A percentile compares a stretch with the other conserved stretches of the same genome.
Conservation (phyloP, 1,140 invertebrate genomes). For the Papilio helenus region DNA sequence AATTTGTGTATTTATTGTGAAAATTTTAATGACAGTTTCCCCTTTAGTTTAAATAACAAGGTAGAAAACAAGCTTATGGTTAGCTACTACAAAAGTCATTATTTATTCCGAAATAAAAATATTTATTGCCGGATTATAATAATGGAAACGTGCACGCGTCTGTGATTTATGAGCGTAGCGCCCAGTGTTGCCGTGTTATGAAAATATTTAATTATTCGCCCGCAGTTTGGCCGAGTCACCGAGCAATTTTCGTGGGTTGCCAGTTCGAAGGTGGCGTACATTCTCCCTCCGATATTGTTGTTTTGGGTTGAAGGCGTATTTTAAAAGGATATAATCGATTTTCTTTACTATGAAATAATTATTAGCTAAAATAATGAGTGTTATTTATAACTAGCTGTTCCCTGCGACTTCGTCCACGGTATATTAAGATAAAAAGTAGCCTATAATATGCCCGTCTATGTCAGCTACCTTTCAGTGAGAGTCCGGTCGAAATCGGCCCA, state of each 20-base stretch:
- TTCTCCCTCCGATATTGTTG: slow-evolving; percentile 37
- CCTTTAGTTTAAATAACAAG: no score
- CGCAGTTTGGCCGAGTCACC: slow-evolving; percentile 53
- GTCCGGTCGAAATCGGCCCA: no score
- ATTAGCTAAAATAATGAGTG: background rate
- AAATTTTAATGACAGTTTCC: no score
- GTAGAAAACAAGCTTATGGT: no score
- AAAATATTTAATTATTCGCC: slow-evolving; percentile 70
- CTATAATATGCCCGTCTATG: no score
- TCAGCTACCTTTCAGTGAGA: no score
- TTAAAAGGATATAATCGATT: slow-evolving; percentile 37
- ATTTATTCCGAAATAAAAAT: no score
- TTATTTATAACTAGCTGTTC: no score
- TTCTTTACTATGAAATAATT: slow-evolving; percentile 5
- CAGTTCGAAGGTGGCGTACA: slow-evolving; percentile 43
- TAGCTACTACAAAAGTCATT: no score
- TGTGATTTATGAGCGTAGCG: slow-evolving; percentile 58
- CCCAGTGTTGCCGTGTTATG: slow-evolving; percentile 60
- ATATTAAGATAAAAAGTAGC: no score
- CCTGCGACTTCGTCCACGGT: no score
- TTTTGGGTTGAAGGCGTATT: slow-evolving; percentile 13
- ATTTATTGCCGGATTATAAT: slow-evolving; percentile 12
- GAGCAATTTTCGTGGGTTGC: slow-evolving; percentile 46
- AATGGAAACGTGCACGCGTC: slow-evolving; percentile 42
- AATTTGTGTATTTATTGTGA: no score